Evolutionary conservation across 2,888 invertebrate species (phyloP).

Genomic region (Aleiodes leptofemur): DNA sequence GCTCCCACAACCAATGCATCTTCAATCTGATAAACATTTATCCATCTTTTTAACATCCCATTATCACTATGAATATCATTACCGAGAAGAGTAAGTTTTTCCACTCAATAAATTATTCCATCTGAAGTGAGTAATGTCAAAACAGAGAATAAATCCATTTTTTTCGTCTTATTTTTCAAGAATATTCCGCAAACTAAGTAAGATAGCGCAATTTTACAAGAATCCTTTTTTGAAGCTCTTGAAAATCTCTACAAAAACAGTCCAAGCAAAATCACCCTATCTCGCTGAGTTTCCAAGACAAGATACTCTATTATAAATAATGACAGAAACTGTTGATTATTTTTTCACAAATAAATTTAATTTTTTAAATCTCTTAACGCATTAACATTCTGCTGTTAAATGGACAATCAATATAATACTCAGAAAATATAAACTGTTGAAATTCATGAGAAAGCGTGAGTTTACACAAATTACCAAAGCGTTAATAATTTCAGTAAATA

Average conservation of each 20-base stretch:
- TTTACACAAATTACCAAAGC: conserved; percentile 1
- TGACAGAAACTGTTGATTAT: neutral
- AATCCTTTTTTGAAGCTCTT: too few relatives aligned
- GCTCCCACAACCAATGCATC: too few relatives aligned
- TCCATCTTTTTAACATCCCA: neutral
- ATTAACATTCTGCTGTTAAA: conserved; percentile 7
- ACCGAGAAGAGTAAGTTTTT: neutral
- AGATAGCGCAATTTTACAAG: too few relatives aligned
- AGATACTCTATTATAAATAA: too few relatives aligned
- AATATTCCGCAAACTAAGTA: too few relatives aligned
- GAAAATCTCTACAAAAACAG: too few relatives aligned
- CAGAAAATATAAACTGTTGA: neutral
- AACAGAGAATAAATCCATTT: too few relatives aligned
- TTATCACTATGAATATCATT: neutral
- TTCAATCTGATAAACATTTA: neutral
- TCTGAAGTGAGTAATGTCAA: neutral
- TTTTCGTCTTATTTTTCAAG: too few relatives aligned
- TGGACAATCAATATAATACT: neutral
- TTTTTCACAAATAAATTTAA: neutral
- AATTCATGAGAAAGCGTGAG: conserved; percentile 12
- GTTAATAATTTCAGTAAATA: conserved; percentile 14
- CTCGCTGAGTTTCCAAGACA: too few relatives aligned
- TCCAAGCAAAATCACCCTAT: too few relatives aligned
- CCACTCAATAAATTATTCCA: conserved; percentile 2
- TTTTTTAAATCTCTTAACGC: neutral